Conservation (phyloP, 2,113 vertebrate genomes). For the Pelvicachromis taeniatus region DNA sequence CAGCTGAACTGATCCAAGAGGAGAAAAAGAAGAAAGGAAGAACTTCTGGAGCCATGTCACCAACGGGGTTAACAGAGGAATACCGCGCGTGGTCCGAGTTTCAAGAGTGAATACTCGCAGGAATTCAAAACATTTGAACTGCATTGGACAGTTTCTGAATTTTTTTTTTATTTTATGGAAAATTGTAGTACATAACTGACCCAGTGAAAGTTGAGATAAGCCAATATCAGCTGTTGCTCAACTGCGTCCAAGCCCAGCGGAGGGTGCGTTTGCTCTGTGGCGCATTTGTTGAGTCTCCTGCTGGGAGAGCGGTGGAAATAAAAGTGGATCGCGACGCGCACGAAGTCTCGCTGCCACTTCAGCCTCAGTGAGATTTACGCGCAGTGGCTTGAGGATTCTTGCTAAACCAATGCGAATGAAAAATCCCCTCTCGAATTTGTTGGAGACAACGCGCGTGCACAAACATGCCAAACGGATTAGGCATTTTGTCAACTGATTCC, state of each 20-base stretch:
- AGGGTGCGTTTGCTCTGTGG: conserved; percentile 39
- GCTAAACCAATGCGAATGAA: not conserved
- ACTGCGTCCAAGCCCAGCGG: conserved; percentile 17
- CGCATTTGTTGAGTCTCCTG: conserved; percentile 40
- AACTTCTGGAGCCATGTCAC: conserved; percentile 4
- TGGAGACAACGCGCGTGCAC: conserved; percentile 8
- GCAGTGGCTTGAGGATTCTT: not conserved
- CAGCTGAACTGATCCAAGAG: not conserved
- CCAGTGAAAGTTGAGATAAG: conserved; percentile 9
- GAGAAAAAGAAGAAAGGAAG: not conserved
- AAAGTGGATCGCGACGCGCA: not conserved
- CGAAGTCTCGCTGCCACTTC: not conserved
- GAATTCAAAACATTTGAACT: not conserved
- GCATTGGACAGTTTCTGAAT: not conserved
- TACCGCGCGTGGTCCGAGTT: not conserved
- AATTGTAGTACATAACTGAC: not conserved
- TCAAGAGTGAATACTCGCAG: not conserved
- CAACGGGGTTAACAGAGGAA: not conserved
- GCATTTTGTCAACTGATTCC: conserved; percentile 39
- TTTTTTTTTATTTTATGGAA: conserved; percentile 38
- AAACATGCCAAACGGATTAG: conserved; percentile 40
- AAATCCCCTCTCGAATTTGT: not conserved
- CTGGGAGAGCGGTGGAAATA: not conserved
- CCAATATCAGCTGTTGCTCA: conserved; percentile 56
- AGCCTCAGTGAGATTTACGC: not conserved